Percentiles rank a stretch among this genome's conserved stretches.
These are phyloP conservation scores for Brachionus sp. DNA, from an alignment of 1,140 invertebrate genomes.

Conservation along the genomic window DNA sequence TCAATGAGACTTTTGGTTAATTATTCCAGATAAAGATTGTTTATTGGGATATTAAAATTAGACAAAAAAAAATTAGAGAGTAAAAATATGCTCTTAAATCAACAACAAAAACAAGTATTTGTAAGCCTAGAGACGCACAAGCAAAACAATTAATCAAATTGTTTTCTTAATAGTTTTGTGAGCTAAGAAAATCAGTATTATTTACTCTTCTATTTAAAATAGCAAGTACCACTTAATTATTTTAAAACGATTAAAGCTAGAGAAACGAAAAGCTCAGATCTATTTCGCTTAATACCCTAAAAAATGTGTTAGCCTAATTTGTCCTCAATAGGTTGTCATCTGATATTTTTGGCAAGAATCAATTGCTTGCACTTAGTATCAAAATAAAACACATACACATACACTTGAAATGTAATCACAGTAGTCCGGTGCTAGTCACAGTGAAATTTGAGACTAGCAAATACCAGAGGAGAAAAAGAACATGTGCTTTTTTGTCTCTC, in stretches of 20 bases:
- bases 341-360: neutral
- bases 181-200: constrained; percentile 28
- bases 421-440: neutral
- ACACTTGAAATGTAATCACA: constrained; percentile 33
- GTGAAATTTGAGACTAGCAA: constrained; percentile 10
- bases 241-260: constrained; percentile 10
- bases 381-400: neutral
- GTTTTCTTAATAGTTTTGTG: constrained; percentile 10
- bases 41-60: neutral
- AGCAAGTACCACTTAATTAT: constrained; percentile 18
- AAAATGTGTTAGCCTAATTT: constrained; percentile 40
- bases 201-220: constrained; percentile 43
- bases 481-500: neutral
- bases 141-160: neutral
- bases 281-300: constrained; percentile 32
- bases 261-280: neutral
- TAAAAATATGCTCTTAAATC: neutral
- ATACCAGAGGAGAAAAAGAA: neutral
- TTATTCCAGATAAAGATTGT: neutral
- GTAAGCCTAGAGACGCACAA: neutral
- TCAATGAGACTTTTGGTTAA: too few relatives aligned
- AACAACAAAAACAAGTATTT: neutral
- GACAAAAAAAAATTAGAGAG: neutral
- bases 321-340: neutral
- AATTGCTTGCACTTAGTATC: constrained; percentile 8